Conservation (phyloP, 1,140 invertebrate genomes). For the Battus philenor region DNA sequence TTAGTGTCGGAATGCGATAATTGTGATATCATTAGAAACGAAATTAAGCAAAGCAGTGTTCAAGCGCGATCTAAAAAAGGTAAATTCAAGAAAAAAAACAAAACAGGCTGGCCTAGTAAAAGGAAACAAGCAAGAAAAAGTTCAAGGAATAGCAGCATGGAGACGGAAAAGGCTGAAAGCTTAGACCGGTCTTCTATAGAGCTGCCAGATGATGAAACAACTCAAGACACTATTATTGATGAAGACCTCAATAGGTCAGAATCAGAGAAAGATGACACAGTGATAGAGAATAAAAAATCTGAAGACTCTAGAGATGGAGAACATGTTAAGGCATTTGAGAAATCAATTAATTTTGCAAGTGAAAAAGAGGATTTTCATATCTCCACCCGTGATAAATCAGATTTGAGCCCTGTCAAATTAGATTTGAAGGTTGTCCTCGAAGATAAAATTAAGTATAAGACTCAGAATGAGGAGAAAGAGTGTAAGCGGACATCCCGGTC, state of each 20-base stretch:
- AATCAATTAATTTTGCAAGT: not conserved
- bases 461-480: constrained; percentile 23
- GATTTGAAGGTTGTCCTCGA: constrained; percentile 24
- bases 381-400: not conserved
- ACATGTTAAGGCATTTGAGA: constrained; percentile 19
- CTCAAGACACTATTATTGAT: constrained; percentile 44
- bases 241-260: constrained; percentile 43
- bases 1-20: constrained; percentile 59
- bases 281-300: constrained; percentile 30
- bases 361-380: not conserved
- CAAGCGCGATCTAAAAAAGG: constrained; percentile 36
- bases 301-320: constrained; percentile 18
- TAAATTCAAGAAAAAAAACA: constrained; percentile 73
- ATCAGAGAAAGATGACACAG: constrained; percentile 34
- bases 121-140: constrained; percentile 50
- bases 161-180: constrained; percentile 42
- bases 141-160: constrained; percentile 41
- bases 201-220: constrained; percentile 42
- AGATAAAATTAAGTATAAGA: constrained; percentile 19
- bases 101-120: constrained; percentile 71
- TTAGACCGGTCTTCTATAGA: constrained; percentile 49
- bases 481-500: constrained; percentile 27
- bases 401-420: constrained; percentile 22
- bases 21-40: constrained; percentile 60
- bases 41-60: constrained; percentile 44